A percentile compares a stretch with the other conserved stretches of the same genome.
Conservation (phyloP, 2,797 vertebrate species). For the Epinephelus malabaricus region DNA sequence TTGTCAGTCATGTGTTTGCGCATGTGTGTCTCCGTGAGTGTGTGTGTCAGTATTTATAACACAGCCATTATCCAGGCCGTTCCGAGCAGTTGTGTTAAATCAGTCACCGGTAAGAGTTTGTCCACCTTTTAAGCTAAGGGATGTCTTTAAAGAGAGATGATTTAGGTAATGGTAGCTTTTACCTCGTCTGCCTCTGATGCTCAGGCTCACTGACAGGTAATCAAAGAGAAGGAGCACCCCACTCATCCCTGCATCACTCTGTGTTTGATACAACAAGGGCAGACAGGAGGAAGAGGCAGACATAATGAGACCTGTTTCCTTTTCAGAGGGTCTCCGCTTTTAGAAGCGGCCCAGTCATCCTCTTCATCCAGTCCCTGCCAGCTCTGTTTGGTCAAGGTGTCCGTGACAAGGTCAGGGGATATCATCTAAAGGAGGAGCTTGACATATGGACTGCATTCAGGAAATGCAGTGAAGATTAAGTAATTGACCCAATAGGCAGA, state of each 20-base stretch:
- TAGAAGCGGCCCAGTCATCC: slow-evolving; percentile 36
- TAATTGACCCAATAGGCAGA: slow-evolving; percentile 20
- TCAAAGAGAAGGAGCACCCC: slow-evolving; percentile 69
- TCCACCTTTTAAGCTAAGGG: slow-evolving; percentile 48
- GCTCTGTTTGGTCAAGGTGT: slow-evolving; percentile 38
- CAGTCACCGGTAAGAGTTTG: slow-evolving; percentile 44
- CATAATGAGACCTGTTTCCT: slow-evolving; percentile 62
- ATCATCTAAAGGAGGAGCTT: slow-evolving; percentile 15
- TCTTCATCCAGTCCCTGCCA: slow-evolving; percentile 21
- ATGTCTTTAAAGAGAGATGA: slow-evolving; percentile 66
- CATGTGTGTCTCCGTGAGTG: slow-evolving; percentile 7
- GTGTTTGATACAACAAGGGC: slow-evolving; percentile 69
- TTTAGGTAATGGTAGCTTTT: slow-evolving; percentile 75
- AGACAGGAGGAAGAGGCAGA: slow-evolving; percentile 63
- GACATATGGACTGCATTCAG: slow-evolving; percentile 2
- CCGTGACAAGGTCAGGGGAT: slow-evolving; percentile 34
- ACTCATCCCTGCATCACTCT: slow-evolving; percentile 67
- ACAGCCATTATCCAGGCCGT: slow-evolving; percentile 41
- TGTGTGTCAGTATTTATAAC: slow-evolving; percentile 38
- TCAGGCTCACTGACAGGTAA: slow-evolving; percentile 72
- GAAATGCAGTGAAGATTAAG: slow-evolving; percentile 21
- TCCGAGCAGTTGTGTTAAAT: slow-evolving; percentile 48
- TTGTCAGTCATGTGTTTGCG: slow-evolving; percentile 47
- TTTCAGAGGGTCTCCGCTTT: slow-evolving; percentile 36
- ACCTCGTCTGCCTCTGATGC: slow-evolving; percentile 66